Conservation (phyloP, 1,140 invertebrate species). For the Penaeus indicus region DNA sequence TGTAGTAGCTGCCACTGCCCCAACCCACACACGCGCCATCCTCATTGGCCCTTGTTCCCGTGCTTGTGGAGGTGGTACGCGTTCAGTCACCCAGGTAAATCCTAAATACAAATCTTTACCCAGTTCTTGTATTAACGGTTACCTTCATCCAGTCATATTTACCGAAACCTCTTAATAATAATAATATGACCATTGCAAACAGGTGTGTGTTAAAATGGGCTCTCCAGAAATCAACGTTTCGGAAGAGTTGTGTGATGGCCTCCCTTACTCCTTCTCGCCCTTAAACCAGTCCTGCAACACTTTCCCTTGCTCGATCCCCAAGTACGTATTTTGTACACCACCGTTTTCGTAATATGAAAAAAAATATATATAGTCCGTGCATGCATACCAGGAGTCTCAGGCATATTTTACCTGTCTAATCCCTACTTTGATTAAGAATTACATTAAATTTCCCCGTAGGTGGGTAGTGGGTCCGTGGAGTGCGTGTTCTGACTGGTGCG, state of each 20-base stretch:
- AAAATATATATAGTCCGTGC: no score
- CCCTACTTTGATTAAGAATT: no score
- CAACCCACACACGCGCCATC: neutral
- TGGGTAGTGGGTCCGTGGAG: slow-evolving; percentile 35
- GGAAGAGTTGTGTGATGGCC: slow-evolving; percentile 15
- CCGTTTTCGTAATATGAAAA: no score
- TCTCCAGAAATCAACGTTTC: neutral
- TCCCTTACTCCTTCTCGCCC: slow-evolving; percentile 34
- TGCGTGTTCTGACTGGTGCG: slow-evolving; percentile 30
- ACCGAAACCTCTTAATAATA: no score
- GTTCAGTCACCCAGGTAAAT: slow-evolving; percentile 31
- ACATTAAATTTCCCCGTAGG: neutral
- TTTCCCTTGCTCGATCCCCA: slow-evolving; percentile 21
- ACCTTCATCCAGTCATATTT: no score
- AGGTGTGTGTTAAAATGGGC: slow-evolving; percentile 40
- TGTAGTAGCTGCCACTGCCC: slow-evolving; percentile 31
- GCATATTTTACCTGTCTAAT: no score
- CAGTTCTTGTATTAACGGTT: no score
- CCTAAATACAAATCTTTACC: no score
- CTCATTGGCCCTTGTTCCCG: slow-evolving; percentile 2
- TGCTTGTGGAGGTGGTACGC: slow-evolving; percentile 35
- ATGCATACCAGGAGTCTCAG: no score
- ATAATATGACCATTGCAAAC: neutral
- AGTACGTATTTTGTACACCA: neutral
- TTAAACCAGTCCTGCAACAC: slow-evolving; percentile 38